Evolutionary conservation across 2,888 invertebrate species (phyloP), one percentile per base, ranked within the genome.

Genomic region (Sminthurinus aureus): DNA sequence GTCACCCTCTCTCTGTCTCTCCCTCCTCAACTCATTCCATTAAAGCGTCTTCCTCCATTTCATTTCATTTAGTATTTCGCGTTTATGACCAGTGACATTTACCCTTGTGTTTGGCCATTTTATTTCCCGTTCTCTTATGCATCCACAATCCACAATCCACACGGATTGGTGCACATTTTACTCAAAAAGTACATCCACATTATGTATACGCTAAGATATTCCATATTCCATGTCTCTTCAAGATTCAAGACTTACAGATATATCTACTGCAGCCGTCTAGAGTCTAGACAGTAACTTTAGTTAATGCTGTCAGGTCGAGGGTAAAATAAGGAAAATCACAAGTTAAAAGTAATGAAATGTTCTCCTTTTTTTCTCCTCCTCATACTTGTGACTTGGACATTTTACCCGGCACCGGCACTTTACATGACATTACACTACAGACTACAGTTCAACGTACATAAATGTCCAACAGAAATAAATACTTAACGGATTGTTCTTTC

Each of bases 21-120:
- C 18, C n/a, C 69, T 69, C 69, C 69, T 69, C 52, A 82, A 84
- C 84, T 84, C 84, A 84, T 84, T 84, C 84, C 84, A 84, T 84
- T 84, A 82, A 84, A 84, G 75, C 69, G 78, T 82, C 84, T 78
- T 75, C 77, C 74, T 75, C 79, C 82, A 84, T 84, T 77, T 82
- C 78, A 81, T 81, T 64, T 81, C 73, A 50, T 75, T 75, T 76
- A 76, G 58, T 15, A 58, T 76, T 58, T 76, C 50, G 22, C 76
- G 22, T 79, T 79, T 64, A 79, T 79, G 79, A 69, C 67, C 66
- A 79, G 67, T 79, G 79, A 79, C 79, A 79, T 79, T 79, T 67
- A 79, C 79, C 79, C 79, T 79, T 26, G 79, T 38, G 38, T 38
- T 67, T 24, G 20, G 79, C 78, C 58, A 78, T 78, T 78, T 78